Evolutionary conservation across 2,113 vertebrate species (phyloP).

Genomic region (Aplodontia rufa): DNA sequence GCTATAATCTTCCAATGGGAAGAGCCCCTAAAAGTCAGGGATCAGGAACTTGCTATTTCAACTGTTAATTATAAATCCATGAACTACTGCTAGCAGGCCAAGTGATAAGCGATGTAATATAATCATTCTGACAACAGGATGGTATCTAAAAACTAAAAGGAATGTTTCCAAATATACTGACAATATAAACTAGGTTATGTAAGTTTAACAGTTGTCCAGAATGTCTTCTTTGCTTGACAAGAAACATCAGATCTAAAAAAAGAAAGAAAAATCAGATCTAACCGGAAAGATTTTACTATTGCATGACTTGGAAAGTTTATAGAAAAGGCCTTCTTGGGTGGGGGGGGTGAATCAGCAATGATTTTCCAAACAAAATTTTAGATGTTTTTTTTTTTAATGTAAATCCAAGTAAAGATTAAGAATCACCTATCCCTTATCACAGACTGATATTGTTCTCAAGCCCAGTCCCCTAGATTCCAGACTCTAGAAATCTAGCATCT

Average conservation of each 20-base stretch:
- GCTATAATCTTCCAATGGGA: background rate
- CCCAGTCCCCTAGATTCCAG: background rate
- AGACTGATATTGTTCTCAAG: background rate
- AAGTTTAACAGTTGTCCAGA: background rate
- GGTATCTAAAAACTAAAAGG: background rate
- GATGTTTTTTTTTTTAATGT: background rate
- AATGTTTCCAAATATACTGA: background rate
- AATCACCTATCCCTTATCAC: background rate
- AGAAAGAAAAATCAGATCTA: background rate
- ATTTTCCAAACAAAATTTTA: conserved; percentile 1
- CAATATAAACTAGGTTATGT: background rate
- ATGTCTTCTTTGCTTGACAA: conserved; percentile 5
- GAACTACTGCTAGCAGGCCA: background rate
- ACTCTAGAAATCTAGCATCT: background rate
- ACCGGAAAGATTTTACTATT: background rate
- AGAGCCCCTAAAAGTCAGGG: background rate
- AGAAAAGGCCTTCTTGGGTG: background rate
- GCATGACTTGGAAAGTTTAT: background rate
- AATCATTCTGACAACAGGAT: background rate
- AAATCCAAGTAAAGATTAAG: background rate
- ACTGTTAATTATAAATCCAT: background rate
- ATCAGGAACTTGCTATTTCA: background rate
- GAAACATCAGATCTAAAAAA: background rate
- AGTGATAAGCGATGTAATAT: background rate
- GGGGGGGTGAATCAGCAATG: background rate